These are phyloP conservation scores for Parauchenoglanis punctatus DNA, from an alignment of 2,797 vertebrate species.

Conservation along the genomic window DNA sequence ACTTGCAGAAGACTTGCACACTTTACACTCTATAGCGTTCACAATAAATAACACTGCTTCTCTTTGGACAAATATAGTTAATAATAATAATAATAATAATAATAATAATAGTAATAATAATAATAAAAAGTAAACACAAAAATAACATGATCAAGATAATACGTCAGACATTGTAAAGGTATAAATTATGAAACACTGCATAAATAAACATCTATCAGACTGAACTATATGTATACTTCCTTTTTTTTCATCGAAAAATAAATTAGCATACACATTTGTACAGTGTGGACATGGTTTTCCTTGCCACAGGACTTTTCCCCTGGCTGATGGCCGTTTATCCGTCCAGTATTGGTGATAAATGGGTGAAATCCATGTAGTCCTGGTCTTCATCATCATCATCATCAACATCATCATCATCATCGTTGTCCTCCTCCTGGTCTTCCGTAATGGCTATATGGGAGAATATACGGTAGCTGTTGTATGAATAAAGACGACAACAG, in stretches of 20 bases:
- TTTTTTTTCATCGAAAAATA: conserved; percentile 95
- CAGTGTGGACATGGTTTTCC: conserved; percentile 95
- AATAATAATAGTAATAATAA: conserved; percentile 32
- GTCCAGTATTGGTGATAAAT: conserved; percentile 96
- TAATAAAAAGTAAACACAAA: conserved; percentile 69
- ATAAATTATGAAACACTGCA: conserved; percentile 99
- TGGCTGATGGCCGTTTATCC: conserved; percentile 88
- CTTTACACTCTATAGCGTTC: conserved; percentile 90
- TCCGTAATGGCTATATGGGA: conserved; percentile 99
- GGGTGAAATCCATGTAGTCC: conserved; percentile 95
- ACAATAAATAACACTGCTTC: conserved; percentile 99
- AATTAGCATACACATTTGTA: conserved; percentile 99
- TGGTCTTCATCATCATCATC: conserved; percentile 95
- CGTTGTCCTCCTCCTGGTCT: conserved; percentile 95
- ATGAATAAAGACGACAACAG: conserved; percentile 97
- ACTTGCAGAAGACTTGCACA: conserved; percentile 87
- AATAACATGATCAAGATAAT: conserved; percentile 91
- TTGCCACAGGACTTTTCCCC: conserved; percentile 84
- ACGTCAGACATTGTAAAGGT: conserved; percentile 97
- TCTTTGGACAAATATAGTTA: conserved; percentile 99
- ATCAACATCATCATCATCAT: conserved; percentile 82
- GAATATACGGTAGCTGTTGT: conserved; percentile 99
- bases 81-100: conserved; percentile 60
- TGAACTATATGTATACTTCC: conserved; percentile 98
- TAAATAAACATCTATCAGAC: conserved; percentile 99